phyloP scores from a whole-genome alignment of 2,797 vertebrate species.

The Etheostoma nigrum region DNA sequence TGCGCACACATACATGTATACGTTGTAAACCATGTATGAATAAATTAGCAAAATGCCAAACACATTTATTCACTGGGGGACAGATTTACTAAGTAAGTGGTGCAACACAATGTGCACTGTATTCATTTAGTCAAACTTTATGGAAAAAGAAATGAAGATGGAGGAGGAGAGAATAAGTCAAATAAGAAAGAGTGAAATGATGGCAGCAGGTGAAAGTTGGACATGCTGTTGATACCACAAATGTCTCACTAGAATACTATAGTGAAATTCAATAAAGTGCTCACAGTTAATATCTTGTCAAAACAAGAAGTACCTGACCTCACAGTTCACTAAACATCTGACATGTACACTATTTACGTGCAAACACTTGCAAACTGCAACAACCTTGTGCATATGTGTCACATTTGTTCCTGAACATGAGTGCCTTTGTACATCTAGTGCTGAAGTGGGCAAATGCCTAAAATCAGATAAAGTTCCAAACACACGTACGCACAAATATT shows the following conservation, averaged over 20 bases:
- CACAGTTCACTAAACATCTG: slow-evolving; percentile 1
- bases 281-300: neutral
- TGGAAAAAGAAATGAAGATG: neutral
- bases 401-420: slow-evolving; percentile 2
- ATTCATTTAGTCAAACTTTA: neutral
- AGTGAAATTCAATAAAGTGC: neutral
- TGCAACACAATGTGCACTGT: neutral
- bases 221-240: neutral
- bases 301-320: neutral
- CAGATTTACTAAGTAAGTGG: neutral
- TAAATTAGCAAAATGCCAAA: slow-evolving; percentile 1
- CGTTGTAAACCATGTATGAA: neutral
- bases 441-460: neutral
- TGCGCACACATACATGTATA: neutral
- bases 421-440: neutral
- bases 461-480: slow-evolving; percentile 4
- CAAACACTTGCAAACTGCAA: slow-evolving; percentile 15
- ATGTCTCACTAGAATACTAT: neutral
- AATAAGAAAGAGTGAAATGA: neutral
- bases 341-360: neutral
- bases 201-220: neutral
- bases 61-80: neutral
- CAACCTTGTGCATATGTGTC: slow-evolving; percentile 3
- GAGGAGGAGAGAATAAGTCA: neutral
- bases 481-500: slow-evolving; percentile 7